phyloP scores from a whole-genome alignment of 2,888 invertebrate species.

The Chironomus tentans region DNA sequence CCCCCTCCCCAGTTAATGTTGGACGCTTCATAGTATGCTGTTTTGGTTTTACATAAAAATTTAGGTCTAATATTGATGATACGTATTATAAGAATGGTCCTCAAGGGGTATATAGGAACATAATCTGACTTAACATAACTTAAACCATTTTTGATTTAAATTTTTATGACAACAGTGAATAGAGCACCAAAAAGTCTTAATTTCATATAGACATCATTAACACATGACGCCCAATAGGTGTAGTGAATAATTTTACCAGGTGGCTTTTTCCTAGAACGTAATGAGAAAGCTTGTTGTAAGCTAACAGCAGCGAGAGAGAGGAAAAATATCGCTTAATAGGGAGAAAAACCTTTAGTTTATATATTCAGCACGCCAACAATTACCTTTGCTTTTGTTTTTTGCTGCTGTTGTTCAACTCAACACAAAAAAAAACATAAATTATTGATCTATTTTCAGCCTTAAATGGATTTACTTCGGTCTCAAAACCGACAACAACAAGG shows the following conservation, averaged over 20 bases:
- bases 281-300: background rate
- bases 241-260: background rate
- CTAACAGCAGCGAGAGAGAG: background rate
- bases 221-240: background rate
- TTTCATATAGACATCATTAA: background rate
- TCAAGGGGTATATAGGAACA: too few relatives aligned
- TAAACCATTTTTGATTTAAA: too few relatives aligned
- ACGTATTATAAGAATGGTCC: too few relatives aligned
- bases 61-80: too few relatives aligned
- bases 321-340: background rate
- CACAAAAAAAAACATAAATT: background rate
- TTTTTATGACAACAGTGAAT: too few relatives aligned
- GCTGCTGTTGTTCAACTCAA: too few relatives aligned
- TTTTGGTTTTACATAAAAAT: too few relatives aligned
- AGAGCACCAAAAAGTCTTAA: background rate
- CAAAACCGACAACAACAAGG: background rate
- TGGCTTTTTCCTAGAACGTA: conserved; percentile 10
- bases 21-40: too few relatives aligned
- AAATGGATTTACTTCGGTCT: background rate
- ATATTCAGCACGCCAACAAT: background rate
- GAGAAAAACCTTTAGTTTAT: background rate
- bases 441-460: conserved; percentile 17
- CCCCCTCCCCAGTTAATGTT: too few relatives aligned
- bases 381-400: background rate
- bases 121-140: too few relatives aligned